Percentiles rank a stretch among this genome's conserved stretches.
phyloP scores from a whole-genome alignment of 2,113 vertebrate species.

The Phocoena sinus region DNA sequence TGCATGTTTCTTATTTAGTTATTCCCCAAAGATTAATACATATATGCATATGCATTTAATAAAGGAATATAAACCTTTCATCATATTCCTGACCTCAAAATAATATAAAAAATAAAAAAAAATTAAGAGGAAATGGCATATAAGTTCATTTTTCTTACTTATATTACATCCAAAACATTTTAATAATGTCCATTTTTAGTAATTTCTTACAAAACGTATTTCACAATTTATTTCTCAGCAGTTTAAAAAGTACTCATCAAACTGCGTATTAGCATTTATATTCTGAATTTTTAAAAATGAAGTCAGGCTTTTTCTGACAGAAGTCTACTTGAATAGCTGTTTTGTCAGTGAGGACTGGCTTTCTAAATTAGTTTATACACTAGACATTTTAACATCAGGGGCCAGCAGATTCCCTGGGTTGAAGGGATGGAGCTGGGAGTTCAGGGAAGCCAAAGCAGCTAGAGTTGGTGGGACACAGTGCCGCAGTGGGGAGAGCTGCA shows the following conservation, averaged over 20 bases:
- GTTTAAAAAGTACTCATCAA: not conserved
- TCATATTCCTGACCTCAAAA: not conserved
- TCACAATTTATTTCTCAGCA: not conserved
- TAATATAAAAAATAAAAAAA: not conserved
- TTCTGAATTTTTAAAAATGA: not conserved
- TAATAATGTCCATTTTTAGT: not conserved
- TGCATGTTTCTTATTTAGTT: not conserved
- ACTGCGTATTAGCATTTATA: not conserved
- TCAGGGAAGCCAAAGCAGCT: not conserved
- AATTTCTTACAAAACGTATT: not conserved
- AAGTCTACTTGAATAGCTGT: not conserved
- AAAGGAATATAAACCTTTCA: not conserved
- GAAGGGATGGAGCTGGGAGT: not conserved
- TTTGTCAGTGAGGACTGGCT: not conserved
- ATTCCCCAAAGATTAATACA: not conserved
- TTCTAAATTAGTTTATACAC: not conserved
- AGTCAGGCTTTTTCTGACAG: not conserved
- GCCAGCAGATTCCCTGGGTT: not conserved
- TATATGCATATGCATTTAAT: not conserved
- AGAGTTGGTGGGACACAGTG: not conserved
- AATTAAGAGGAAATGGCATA: not conserved
- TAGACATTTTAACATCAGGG: not conserved
- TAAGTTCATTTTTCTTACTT: not conserved
- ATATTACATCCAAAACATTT: not conserved
- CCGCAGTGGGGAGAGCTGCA: not conserved